phyloP scores from a whole-genome alignment of 2,888 invertebrate species.

The Plemyria rubiginata region DNA sequence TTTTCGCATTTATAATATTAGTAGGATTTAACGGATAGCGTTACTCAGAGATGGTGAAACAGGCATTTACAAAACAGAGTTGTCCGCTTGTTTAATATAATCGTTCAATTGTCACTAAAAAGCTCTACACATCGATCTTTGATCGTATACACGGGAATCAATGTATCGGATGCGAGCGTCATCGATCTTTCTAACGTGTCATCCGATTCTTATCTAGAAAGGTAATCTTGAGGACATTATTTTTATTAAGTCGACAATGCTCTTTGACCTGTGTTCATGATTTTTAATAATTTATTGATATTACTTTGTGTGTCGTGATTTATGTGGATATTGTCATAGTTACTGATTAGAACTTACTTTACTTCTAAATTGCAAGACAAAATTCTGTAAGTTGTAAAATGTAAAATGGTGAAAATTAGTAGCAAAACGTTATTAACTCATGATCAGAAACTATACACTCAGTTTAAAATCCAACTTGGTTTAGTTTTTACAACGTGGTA shows the following conservation, averaged over 20 bases:
- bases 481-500: too few relatives aligned
- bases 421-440: too few relatives aligned
- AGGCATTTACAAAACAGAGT: neutral
- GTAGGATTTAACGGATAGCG: too few relatives aligned
- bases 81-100: slow-evolving; percentile 22
- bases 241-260: slow-evolving; percentile 54
- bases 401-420: too few relatives aligned
- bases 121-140: slow-evolving; percentile 48
- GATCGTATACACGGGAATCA: slow-evolving; percentile 62
- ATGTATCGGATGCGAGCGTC: slow-evolving; percentile 58
- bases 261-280: slow-evolving; percentile 51
- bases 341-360: neutral
- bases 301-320: slow-evolving; percentile 22
- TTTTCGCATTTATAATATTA: too few relatives aligned
- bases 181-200: slow-evolving; percentile 72
- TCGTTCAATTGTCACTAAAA: slow-evolving; percentile 36
- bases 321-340: neutral
- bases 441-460: too few relatives aligned
- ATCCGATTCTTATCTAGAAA: slow-evolving; percentile 64
- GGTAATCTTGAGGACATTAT: slow-evolving; percentile 62
- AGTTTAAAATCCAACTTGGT: too few relatives aligned
- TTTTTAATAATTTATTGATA: slow-evolving; percentile 40
- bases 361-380: too few relatives aligned
- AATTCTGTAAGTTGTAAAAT: too few relatives aligned
- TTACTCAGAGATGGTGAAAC: too few relatives aligned